Evolutionary conservation across 2,113 vertebrate species (phyloP), one percentile per base, ranked within the genome.

Genomic region (Bufo bufo): DNA sequence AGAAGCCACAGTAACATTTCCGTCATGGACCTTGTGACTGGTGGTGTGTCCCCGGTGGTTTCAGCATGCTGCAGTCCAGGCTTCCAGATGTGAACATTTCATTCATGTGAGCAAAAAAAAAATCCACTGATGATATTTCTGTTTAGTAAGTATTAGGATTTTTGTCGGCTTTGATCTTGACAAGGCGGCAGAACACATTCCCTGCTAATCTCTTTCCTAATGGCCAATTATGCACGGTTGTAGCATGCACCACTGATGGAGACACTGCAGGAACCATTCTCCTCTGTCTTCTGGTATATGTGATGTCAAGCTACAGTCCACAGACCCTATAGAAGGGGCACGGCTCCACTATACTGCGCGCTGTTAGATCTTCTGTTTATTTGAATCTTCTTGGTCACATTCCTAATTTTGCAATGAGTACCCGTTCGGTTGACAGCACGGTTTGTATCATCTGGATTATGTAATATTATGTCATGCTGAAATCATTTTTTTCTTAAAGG

Each of bases 81-180:
- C 63, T 71, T 84, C 82, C 82, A 69, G 82, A 84, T 84, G 47
- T 69, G 63, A 66, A 65, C 82, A 84, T 84, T 54, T 65, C 63
- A 77, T 85, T 85, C 72, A 75, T 61, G 71, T 85, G 71, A 23
- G 71, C 84, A 59, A 33, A 33, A 33, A 33, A 33, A 33, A 77
- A 77, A 75, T 59, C 56, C 56, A 23, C 56, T 45, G 9, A 49
- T 77, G 50, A 17, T 74, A 45, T 82, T 82, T 84, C 71, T 65
- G 23, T 77, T 75, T 61, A 77, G 66, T 3, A 33, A 84, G 33
- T 85, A 85, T 85, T 85, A 85, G 56, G 43, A 20, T 85, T 61
- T 85, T 47, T 59, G 43, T 56, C 20, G 20, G 84, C 84, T 85
- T 85, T 85, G 84, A 85, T 85, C 84, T 85, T 77, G 72, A 77